These are phyloP conservation scores for Aurelia aurita complex sp. Pacific DNA, from an alignment of 30 jellyfish, hydroid and myxozoan genomes.

Conservation along the genomic window DNA sequence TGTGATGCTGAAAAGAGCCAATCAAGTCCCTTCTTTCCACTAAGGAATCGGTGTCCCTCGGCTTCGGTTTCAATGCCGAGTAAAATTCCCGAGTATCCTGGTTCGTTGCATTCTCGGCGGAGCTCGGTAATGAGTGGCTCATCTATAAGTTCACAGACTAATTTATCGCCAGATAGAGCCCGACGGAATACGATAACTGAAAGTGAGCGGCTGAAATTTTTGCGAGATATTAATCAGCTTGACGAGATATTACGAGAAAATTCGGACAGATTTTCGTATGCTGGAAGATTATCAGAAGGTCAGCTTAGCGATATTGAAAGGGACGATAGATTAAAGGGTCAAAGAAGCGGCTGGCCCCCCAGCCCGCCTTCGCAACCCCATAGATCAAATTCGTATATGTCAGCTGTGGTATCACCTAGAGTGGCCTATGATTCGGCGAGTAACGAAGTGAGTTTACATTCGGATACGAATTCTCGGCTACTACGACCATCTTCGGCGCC, in stretches of 20 bases:
- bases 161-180: conserved; percentile 52
- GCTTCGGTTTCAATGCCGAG: conserved; percentile 64
- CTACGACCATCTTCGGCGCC: conserved; percentile 78
- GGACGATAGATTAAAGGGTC: conserved; percentile 17
- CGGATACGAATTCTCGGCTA: conserved; percentile 23
- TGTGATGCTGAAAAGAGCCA: conserved; percentile 48
- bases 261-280: conserved; percentile 11
- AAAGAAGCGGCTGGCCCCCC: conserved; percentile 27
- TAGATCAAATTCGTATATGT: conserved; percentile 79
- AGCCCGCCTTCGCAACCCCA: conserved; percentile 78
- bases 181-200: conserved; percentile 52
- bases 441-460: conserved; percentile 24
- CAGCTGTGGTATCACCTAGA: conserved; percentile 66
- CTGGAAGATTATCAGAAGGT: conserved; percentile 45
- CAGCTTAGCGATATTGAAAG: conserved; percentile 40
- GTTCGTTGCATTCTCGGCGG: conserved; percentile 51
- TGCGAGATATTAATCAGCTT: conserved; percentile 67
- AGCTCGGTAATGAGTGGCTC: conserved; percentile 74
- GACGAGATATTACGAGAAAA: conserved; percentile 58
- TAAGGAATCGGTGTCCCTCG: conserved; percentile 72
- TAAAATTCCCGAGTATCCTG: conserved; percentile 51
- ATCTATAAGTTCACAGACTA: conserved; percentile 60
- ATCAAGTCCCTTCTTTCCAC: conserved; percentile 39
- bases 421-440: conserved; percentile 48
- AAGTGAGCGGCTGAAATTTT: conserved; percentile 67